Percentiles rank a stretch among this genome's conserved stretches.
These are phyloP conservation scores for Ophion ventricosus DNA, from an alignment of 2,888 invertebrate genomes.

Conservation along the genomic window DNA sequence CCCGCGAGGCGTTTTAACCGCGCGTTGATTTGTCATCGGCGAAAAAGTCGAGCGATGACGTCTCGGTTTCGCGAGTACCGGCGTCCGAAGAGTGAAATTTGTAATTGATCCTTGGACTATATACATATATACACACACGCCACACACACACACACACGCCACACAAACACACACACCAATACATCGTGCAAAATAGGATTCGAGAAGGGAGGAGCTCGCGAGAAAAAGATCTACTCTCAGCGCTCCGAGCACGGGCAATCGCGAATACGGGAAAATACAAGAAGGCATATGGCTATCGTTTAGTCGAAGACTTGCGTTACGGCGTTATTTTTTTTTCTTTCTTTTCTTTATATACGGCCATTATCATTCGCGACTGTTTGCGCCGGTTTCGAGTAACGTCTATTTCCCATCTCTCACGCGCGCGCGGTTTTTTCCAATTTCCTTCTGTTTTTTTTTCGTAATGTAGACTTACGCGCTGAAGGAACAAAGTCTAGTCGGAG, in stretches of 20 bases:
- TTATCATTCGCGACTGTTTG: slow-evolving; percentile 66
- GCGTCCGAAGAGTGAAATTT: slow-evolving; percentile 20
- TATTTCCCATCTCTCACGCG: not conserved
- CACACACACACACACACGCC: not conserved
- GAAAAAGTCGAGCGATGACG: slow-evolving; percentile 36
- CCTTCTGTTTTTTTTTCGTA: slow-evolving; percentile 32
- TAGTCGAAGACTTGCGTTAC: not conserved
- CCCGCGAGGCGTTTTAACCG: not conserved
- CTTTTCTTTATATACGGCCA: slow-evolving; percentile 74
- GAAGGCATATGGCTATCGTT: slow-evolving; percentile 12
- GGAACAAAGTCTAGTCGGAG: slow-evolving; percentile 50
- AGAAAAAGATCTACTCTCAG: slow-evolving; percentile 26
- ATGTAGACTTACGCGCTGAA: slow-evolving; percentile 60
- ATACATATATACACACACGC: not conserved
- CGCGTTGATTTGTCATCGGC: slow-evolving; percentile 27
- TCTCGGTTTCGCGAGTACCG: slow-evolving; percentile 32
- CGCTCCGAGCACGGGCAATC: not conserved
- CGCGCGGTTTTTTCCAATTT: not conserved
- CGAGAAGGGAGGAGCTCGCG: slow-evolving; percentile 26
- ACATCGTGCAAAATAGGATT: not conserved
- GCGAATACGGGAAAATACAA: not conserved
- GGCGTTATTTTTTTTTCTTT: slow-evolving; percentile 71
- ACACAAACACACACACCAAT: not conserved
- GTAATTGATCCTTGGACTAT: slow-evolving; percentile 25
- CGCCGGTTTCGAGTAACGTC: slow-evolving; percentile 11